These are phyloP conservation scores for Calypte anna DNA, from an alignment of 2,113 vertebrate species.

Conservation along the genomic window DNA sequence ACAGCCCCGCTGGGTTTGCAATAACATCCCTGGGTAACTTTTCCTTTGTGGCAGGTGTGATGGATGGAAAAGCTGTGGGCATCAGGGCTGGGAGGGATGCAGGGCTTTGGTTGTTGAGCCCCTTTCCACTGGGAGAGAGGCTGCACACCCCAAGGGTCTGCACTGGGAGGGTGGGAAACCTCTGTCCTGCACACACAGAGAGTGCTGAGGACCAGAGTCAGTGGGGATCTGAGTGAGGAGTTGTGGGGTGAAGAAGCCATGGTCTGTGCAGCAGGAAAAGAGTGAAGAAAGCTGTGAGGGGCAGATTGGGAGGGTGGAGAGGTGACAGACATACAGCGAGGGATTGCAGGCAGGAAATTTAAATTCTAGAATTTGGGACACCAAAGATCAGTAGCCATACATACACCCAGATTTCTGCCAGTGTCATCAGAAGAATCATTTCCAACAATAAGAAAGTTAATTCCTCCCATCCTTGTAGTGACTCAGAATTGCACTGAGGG, in stretches of 20 bases:
- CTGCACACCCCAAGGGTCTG: accelerated
- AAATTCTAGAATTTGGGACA: neutral
- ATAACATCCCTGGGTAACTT: neutral
- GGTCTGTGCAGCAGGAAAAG: accelerated
- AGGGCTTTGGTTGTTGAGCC: neutral
- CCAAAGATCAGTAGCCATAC: accelerated
- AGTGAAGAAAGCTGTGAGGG: neutral
- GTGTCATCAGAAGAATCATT: neutral
- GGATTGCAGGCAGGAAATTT: neutral
- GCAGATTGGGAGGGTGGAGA: neutral
- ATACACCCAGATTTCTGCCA: neutral
- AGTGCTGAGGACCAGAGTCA: too few species aligned
- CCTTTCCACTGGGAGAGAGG: accelerated
- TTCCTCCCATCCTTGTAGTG: neutral
- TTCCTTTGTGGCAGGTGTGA: too few species aligned
- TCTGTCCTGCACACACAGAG: too few species aligned
- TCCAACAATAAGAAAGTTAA: neutral
- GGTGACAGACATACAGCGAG: accelerated
- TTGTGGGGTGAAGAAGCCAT: neutral
- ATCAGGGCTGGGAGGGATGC: too few species aligned
- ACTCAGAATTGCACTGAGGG: neutral
- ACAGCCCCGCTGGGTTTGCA: neutral
- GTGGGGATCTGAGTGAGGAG: too few species aligned
- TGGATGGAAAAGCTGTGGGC: too few species aligned
- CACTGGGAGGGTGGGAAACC: neutral